phyloP scores from a whole-genome alignment of 1,140 invertebrate species.

The Drosophila kurseongensis region DNA sequence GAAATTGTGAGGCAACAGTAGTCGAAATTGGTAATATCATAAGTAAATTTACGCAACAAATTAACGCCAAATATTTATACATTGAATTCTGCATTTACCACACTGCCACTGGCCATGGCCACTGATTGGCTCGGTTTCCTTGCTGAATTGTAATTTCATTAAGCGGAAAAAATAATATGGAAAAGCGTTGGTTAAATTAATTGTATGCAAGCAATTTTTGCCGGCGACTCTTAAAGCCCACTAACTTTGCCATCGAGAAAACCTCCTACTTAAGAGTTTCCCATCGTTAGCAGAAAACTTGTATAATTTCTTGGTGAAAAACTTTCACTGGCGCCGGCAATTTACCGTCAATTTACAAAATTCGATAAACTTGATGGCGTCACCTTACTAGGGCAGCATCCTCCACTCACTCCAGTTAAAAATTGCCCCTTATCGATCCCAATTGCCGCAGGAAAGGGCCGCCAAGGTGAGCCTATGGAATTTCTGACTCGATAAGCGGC shows the following conservation, averaged over 20 bases:
- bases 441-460: conserved; percentile 33
- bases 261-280: conserved; percentile 11
- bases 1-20: neutral
- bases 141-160: conserved; percentile 45
- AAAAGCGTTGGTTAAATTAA: neutral
- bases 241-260: conserved; percentile 2
- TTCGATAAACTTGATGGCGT: conserved; percentile 56
- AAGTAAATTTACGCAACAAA: conserved; percentile 13
- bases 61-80: conserved; percentile 33
- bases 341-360: conserved; percentile 40
- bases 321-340: conserved; percentile 39
- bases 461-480: conserved; percentile 41
- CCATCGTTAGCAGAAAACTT: conserved; percentile 24
- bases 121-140: neutral
- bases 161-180: conserved; percentile 3
- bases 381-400: conserved; percentile 30
- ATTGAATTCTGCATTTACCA: conserved; percentile 2
- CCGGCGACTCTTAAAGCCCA: conserved; percentile 7
- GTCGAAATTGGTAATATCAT: neutral
- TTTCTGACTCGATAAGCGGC: conserved; percentile 60
- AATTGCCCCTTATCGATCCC: conserved; percentile 59
- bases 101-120: conserved; percentile 17
- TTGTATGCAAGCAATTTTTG: neutral
- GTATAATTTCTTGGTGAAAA: conserved; percentile 38
- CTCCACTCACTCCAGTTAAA: neutral